A percentile compares a stretch with the other conserved stretches of the same genome.
phyloP scores from a whole-genome alignment of 2,888 invertebrate species.

The Linyphia triangularis region DNA sequence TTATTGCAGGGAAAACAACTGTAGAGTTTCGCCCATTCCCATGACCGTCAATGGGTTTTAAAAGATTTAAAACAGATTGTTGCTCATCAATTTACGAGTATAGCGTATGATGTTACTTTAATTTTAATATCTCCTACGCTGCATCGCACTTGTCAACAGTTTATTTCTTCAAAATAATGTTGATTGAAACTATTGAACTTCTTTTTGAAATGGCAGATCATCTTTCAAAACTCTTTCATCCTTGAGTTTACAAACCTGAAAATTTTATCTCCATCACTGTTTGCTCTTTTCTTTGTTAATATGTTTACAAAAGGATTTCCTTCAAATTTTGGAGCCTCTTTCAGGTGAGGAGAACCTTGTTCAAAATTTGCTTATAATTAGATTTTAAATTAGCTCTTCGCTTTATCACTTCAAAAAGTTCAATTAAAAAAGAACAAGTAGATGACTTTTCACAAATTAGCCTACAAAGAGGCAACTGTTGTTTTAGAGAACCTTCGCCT shows the following conservation, averaged over 20 bases:
- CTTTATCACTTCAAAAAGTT: conserved; percentile 32
- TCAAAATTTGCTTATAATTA: conserved; percentile 48
- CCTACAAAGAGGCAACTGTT: conserved; percentile 32
- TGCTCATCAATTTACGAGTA: no score
- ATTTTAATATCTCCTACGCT: neutral
- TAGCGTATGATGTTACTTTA: neutral
- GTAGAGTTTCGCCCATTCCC: no score
- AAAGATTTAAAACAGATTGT: no score
- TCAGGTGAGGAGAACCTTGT: neutral
- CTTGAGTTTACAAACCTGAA: neutral
- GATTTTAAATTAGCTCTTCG: conserved; percentile 27
- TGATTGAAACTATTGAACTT: no score
- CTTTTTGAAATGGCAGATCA: no score
- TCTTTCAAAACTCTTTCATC: neutral
- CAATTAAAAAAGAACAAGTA: conserved; percentile 39
- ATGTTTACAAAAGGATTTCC: conserved; percentile 5
- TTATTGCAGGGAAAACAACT: no score
- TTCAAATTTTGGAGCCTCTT: neutral
- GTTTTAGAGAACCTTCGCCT: conserved; percentile 10
- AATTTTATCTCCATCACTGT: neutral
- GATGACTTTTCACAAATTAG: conserved; percentile 28
- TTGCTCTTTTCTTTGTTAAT: neutral
- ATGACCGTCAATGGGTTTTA: no score
- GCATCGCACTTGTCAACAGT: neutral
- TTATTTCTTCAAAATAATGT: no score